phyloP scores from a whole-genome alignment of 2,888 invertebrate genomes.

The Phragmatobia fuliginosa region DNA sequence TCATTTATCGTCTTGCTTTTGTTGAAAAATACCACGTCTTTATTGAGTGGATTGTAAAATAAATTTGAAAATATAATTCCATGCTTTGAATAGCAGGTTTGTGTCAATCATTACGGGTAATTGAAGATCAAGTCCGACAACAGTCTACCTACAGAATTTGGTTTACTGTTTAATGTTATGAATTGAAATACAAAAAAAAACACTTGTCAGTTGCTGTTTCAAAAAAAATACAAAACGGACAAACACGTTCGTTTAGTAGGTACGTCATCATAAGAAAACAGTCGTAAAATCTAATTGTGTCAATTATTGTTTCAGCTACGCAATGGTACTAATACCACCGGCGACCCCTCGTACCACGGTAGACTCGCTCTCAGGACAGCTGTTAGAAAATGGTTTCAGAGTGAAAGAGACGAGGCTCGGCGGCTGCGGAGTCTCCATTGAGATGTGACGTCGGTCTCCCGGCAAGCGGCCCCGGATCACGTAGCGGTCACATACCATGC shows the following conservation, averaged over 20 bases:
- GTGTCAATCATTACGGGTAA: too few species aligned
- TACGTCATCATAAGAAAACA: too few species aligned
- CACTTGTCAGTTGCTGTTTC: too few species aligned
- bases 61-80: too few species aligned
- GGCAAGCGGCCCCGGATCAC: slow-evolving; percentile 47
- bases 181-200: too few species aligned
- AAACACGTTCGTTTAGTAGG: too few species aligned
- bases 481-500: slow-evolving; percentile 33
- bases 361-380: slow-evolving; percentile 72
- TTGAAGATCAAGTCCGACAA: too few species aligned
- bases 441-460: slow-evolving; percentile 69
- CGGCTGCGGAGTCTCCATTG: slow-evolving; percentile 86
- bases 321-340: slow-evolving; percentile 79
- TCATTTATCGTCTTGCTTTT: not conserved
- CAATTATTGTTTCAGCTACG: slow-evolving; percentile 72
- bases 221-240: too few species aligned
- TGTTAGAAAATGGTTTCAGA: slow-evolving; percentile 82
- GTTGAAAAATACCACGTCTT: not conserved
- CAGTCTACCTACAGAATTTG: too few species aligned
- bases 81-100: too few species aligned
- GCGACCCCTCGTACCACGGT: slow-evolving; percentile 69
- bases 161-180: too few species aligned
- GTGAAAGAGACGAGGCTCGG: slow-evolving; percentile 87
- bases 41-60: too few species aligned
- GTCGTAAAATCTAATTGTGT: not conserved